Evolutionary conservation across 2,888 invertebrate species (phyloP), one percentile per base, ranked within the genome.

Genomic region (Elmis aenea): DNA sequence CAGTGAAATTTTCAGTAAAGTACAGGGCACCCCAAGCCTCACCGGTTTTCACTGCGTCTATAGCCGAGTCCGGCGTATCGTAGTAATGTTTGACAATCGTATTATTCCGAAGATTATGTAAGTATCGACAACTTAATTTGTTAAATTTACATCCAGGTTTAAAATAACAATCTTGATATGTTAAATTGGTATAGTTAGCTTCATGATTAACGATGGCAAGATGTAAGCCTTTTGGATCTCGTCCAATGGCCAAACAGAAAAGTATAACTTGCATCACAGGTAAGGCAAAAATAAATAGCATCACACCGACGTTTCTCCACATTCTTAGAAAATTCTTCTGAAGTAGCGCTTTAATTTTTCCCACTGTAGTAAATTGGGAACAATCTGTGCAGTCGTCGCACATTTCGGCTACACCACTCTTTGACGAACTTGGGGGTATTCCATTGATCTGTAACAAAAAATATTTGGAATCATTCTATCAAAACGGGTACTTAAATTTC

Each of bases 291-390:
- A 92, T 83, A 65, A 93, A 92, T 20, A 83, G 64, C 74, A 93
- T 78, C 22, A 91, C 76, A 1, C 84, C 82, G 43, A 83, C 77
- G 66, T 90, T 91, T 54, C 90, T 76, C 73, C 85, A 82, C 73
- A 91, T 79, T 76, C 87, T 85, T 35, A 88, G 71, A 55, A 87
- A 84, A 62, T 91, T 91, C 64, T 90, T 91, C 85, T 89, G 88
- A 28, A 89, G 76, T 11, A 91, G 67, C 1, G 90, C 88, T 52
- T 79, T 80, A 80, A 88, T 83, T 70, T 90, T 90, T 23, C 89
- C 89, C 32, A 75, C 75, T n/a, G 85, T 81, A n/a, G 89, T 89
- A 29, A 82, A 67, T 71, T 84, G 40, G 12, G 47, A 46, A 42
- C 52, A 83, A 49, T 74, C 67, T 5, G 70, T 59, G 47, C 70